phyloP scores from a whole-genome alignment of 2,797 vertebrate genomes.

The Threskiornis aethiopicus region DNA sequence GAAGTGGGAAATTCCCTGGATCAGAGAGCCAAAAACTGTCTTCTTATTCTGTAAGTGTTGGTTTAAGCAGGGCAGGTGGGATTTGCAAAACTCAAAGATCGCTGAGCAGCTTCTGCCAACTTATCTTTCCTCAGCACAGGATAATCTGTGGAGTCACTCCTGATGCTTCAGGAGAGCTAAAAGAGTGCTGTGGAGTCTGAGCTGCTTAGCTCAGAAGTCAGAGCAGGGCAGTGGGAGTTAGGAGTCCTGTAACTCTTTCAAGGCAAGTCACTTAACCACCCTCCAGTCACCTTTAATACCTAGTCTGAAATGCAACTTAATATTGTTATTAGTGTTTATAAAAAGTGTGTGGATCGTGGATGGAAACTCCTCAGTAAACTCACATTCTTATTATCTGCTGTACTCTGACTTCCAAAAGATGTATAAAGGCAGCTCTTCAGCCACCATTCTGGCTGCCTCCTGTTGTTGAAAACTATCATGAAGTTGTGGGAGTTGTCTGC shows the following conservation, averaged over 20 bases:
- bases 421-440: background rate
- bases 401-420: background rate
- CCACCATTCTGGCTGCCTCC: background rate
- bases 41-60: background rate
- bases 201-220: background rate
- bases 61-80: background rate
- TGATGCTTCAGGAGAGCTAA: background rate
- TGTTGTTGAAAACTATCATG: background rate
- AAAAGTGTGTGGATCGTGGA: background rate
- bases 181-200: background rate
- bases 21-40: background rate
- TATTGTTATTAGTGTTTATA: background rate
- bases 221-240: background rate
- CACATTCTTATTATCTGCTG: background rate
- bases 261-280: background rate
- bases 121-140: background rate
- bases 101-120: background rate
- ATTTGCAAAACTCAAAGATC: background rate
- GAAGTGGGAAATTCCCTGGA: conserved; percentile 24
- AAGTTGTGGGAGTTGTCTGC: background rate
- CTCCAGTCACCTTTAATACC: background rate
- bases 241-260: background rate
- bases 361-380: background rate
- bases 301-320: background rate
- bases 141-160: background rate